A percentile compares a stretch with the other conserved stretches of the same genome.
Conservation (phyloP, 64 coral and sea anemone genomes). For the Actinia tenebrosa region DNA sequence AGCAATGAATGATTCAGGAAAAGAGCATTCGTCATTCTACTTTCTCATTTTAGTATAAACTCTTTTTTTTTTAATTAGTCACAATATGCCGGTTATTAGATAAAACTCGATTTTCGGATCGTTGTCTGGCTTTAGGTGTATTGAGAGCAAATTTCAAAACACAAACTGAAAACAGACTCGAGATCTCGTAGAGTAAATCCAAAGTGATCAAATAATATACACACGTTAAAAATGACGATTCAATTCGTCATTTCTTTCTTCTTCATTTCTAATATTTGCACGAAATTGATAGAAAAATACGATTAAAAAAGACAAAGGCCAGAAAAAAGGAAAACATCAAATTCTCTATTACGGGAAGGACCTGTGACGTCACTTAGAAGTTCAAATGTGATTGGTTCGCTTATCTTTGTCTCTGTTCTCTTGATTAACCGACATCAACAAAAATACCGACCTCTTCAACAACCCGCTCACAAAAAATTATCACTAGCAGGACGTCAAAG, state of each 20-base stretch:
- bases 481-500: not conserved
- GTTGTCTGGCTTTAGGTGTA: not conserved
- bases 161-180: not conserved
- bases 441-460: not conserved
- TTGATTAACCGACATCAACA: slow-evolving; percentile 12
- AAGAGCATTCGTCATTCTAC: not conserved
- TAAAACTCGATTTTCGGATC: not conserved
- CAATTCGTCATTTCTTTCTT: not conserved
- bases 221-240: not conserved
- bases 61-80: not conserved
- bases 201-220: not conserved
- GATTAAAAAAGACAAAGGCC: not conserved
- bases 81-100: not conserved
- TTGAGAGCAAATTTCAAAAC: not conserved
- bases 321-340: not conserved
- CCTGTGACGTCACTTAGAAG: not conserved
- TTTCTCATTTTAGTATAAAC: not conserved
- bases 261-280: not conserved
- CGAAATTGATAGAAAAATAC: not conserved
- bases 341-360: not conserved
- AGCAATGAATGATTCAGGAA: not conserved
- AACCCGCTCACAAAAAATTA: not conserved
- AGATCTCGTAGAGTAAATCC: not conserved
- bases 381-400: not conserved
- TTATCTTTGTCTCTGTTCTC: not conserved